These are phyloP conservation scores for Hyla sarda DNA, from an alignment of 2,113 vertebrate genomes.

Conservation along the genomic window DNA sequence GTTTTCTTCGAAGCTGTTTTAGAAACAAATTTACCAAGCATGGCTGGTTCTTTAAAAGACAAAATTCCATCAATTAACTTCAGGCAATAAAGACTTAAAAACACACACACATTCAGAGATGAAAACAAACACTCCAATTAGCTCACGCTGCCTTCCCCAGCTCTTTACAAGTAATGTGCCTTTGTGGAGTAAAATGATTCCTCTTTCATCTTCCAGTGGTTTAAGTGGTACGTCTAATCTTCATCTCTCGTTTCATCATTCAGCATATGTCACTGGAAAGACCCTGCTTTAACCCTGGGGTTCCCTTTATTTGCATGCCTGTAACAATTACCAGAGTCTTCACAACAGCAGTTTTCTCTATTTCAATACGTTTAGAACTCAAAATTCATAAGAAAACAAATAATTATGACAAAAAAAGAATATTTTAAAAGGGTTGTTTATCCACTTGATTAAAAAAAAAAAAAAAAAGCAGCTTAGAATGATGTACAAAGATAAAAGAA, in stretches of 20 bases:
- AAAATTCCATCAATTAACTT: constrained; percentile 57
- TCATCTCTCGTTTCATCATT: constrained; percentile 6
- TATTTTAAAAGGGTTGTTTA: too few species aligned
- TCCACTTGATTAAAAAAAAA: too few species aligned
- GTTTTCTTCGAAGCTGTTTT: constrained; percentile 4
- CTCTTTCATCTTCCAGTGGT: constrained; percentile 52
- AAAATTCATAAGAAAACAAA: neutral
- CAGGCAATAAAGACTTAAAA: constrained; percentile 57
- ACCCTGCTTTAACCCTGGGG: constrained; percentile 2
- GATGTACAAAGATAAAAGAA: neutral
- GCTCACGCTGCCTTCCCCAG: constrained; percentile 53
- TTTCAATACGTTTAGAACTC: neutral
- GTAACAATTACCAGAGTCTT: neutral
- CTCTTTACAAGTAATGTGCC: constrained; percentile 53
- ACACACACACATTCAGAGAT: constrained; percentile 53
- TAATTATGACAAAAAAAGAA: neutral
- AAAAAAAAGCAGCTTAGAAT: too few species aligned
- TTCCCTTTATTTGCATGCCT: neutral
- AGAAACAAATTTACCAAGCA: constrained; percentile 25
- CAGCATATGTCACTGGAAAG: constrained; percentile 25
- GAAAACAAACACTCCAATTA: constrained; percentile 57
- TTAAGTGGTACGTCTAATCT: constrained; percentile 44
- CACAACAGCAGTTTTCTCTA: neutral
- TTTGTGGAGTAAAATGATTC: constrained; percentile 55
- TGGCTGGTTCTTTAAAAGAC: constrained; percentile 40